A percentile compares a stretch with the other conserved stretches of the same genome.
Evolutionary conservation across 2,888 invertebrate species (phyloP).

Genomic region (Dynastes hyllus): DNA sequence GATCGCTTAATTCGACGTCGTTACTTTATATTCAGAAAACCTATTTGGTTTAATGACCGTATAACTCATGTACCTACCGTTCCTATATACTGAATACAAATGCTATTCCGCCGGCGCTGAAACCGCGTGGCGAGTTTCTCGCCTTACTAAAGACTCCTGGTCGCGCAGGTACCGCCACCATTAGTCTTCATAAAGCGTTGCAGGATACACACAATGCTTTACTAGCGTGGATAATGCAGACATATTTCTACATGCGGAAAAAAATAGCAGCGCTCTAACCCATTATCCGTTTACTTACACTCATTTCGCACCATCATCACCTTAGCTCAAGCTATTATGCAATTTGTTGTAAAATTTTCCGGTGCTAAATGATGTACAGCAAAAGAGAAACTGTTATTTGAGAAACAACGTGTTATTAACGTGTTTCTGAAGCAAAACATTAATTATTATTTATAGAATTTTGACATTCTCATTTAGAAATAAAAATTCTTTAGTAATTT

Average conservation of each 20-base stretch:
- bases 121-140: neutral
- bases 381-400: no score
- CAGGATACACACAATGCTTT: constrained; percentile 48
- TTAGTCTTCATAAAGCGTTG: constrained; percentile 44
- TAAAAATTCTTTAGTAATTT: no score
- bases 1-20: constrained; percentile 49
- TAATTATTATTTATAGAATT: no score
- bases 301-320: constrained; percentile 6
- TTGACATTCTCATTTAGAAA: no score
- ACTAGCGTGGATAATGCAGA: constrained; percentile 39
- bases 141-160: neutral
- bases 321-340: constrained; percentile 35
- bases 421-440: no score
- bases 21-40: constrained; percentile 52
- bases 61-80: constrained; percentile 45
- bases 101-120: neutral
- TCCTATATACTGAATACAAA: constrained; percentile 43
- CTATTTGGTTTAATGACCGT: constrained; percentile 51
- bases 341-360: constrained; percentile 12
- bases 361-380: neutral
- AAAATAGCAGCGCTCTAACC: constrained; percentile 6
- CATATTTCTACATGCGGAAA: constrained; percentile 32
- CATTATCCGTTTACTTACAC: constrained; percentile 21
- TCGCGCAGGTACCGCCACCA: constrained; percentile 37
- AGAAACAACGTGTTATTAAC: no score